phyloP scores from a whole-genome alignment of 2,113 vertebrate species.

The Rhineura floridana region DNA sequence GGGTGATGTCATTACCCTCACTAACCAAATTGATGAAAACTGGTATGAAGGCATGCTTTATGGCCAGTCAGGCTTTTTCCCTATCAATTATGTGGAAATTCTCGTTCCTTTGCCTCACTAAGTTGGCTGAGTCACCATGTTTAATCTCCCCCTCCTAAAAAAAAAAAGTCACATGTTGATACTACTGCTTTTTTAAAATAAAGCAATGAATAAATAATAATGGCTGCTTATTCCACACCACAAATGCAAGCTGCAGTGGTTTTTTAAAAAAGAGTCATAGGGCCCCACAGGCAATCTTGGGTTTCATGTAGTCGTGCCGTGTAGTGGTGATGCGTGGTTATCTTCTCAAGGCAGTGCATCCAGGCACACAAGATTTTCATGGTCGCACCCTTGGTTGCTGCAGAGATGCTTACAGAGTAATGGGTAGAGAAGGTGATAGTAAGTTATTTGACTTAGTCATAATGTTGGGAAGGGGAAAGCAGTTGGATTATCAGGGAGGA shows the following conservation, averaged over 20 bases:
- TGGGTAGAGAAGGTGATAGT: neutral
- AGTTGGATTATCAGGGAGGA: conserved; percentile 58
- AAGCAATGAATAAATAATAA: conserved; percentile 2
- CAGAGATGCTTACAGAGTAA: conserved; percentile 11
- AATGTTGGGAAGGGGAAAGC: neutral
- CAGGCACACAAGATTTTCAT: conserved; percentile 58
- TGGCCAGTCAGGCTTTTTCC: conserved; percentile 98
- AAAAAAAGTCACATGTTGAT: conserved; percentile 66
- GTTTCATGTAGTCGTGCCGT: conserved; percentile 66
- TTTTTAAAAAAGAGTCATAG: conserved; percentile 42
- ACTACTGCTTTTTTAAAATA: conserved; percentile 80
- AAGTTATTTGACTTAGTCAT: neutral
- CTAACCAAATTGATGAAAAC: conserved; percentile 98
- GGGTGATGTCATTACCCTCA: conserved; percentile 96
- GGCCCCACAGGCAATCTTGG: conserved; percentile 68
- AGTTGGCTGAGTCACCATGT: conserved; percentile 65
- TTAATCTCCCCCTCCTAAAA: conserved; percentile 36
- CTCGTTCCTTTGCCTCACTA: conserved; percentile 95
- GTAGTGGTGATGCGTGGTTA: conserved; percentile 72
- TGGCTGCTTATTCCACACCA: conserved; percentile 79
- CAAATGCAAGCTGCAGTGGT: conserved; percentile 77
- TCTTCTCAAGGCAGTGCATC: conserved; percentile 66
- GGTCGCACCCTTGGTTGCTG: conserved; percentile 37
- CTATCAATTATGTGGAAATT: conserved; percentile 98
- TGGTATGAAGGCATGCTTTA: conserved; percentile 98